Conservation (phyloP, 2,113 vertebrate species). For the Bucco capensis region DNA sequence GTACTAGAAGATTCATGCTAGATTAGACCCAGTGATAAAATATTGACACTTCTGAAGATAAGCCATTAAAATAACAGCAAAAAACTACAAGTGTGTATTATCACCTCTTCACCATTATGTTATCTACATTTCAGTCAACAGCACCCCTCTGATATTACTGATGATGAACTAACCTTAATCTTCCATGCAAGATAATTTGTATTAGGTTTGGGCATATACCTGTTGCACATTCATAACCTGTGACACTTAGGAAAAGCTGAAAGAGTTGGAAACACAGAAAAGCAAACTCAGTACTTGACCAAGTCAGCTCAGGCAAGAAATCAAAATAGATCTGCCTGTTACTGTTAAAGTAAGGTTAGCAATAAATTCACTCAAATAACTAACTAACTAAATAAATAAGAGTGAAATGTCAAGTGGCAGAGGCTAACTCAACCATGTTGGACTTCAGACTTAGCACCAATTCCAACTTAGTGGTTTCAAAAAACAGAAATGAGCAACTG, state of each 20-base stretch:
- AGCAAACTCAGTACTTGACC: background rate
- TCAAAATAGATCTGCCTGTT: background rate
- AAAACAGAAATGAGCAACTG: background rate
- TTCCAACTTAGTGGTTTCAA: background rate
- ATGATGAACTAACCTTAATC: background rate
- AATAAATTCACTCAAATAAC: background rate
- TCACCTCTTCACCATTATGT: background rate
- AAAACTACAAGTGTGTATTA: background rate
- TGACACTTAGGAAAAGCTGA: background rate
- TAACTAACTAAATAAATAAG: too few species aligned
- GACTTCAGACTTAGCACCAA: background rate
- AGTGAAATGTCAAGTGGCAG: background rate
- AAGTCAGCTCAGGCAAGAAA: background rate
- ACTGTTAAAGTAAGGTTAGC: background rate
- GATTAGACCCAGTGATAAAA: background rate
- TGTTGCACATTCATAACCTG: background rate
- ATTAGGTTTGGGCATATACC: background rate
- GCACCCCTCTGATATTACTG: background rate
- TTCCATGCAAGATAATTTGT: background rate
- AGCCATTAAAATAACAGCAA: background rate
- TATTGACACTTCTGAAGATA: background rate
- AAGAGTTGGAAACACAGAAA: background rate
- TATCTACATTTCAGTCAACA: background rate
- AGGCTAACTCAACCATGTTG: background rate
- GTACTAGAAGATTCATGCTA: background rate